These are phyloP conservation scores for Leptinotarsa peninsularis DNA, from an alignment of 2,888 invertebrate genomes.

Conservation along the genomic window DNA sequence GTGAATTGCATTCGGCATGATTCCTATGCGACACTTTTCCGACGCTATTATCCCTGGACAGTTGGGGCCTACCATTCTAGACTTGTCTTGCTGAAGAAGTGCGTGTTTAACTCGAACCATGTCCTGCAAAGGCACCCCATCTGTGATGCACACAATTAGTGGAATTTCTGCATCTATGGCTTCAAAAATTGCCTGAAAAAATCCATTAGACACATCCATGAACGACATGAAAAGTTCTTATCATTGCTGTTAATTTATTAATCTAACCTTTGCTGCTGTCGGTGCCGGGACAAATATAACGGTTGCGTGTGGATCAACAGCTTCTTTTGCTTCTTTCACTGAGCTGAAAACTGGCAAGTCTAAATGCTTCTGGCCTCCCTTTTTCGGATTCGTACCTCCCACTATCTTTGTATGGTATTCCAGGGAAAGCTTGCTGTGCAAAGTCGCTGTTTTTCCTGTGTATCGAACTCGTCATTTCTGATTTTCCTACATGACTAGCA, in stretches of 20 bases:
- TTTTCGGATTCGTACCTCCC: slow-evolving; percentile 83
- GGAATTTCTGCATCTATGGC: slow-evolving; percentile 82
- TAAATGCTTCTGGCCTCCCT: slow-evolving; percentile 85
- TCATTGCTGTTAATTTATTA: neutral
- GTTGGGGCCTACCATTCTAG: slow-evolving; percentile 84
- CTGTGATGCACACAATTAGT: slow-evolving; percentile 78
- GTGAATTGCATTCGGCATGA: slow-evolving; percentile 86
- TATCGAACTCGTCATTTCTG: slow-evolving; percentile 65
- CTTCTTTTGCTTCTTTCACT: slow-evolving; percentile 76
- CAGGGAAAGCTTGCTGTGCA: slow-evolving; percentile 78
- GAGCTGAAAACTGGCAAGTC: slow-evolving; percentile 75
- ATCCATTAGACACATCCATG: too few species aligned
- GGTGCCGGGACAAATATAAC: slow-evolving; percentile 85
- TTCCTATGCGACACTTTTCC: slow-evolving; percentile 81
- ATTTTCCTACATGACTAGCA: too few species aligned
- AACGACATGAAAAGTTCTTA: too few species aligned
- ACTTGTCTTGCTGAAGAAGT: slow-evolving; percentile 74
- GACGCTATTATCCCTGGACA: slow-evolving; percentile 85
- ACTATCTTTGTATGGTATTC: slow-evolving; percentile 87
- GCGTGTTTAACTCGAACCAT: slow-evolving; percentile 83
- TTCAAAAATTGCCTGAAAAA: slow-evolving; percentile 73
- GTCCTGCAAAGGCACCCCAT: slow-evolving; percentile 72
- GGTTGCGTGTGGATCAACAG: slow-evolving; percentile 77
- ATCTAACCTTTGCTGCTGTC: slow-evolving; percentile 74
- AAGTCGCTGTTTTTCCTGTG: slow-evolving; percentile 78